These are phyloP conservation scores for Phyllopteryx taeniolatus DNA, from an alignment of 2,113 vertebrate genomes.

Conservation along the genomic window DNA sequence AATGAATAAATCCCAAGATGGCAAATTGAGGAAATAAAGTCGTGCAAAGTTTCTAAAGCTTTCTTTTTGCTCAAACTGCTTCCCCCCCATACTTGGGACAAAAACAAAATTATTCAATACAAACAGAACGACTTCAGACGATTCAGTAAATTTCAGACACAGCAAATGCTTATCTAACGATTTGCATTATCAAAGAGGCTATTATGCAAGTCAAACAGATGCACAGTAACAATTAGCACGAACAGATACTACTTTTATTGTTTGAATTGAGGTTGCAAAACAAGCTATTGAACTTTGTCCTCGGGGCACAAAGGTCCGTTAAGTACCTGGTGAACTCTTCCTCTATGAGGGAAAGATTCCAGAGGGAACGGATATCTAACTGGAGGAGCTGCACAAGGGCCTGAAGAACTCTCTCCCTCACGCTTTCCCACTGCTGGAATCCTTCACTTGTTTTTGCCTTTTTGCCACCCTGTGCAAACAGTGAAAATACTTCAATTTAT, in stretches of 20 bases:
- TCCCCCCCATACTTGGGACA: too few relatives aligned
- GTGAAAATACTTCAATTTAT: neutral
- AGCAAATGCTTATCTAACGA: too few relatives aligned
- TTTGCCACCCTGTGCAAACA: constrained; percentile 75
- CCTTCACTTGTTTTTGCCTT: constrained; percentile 74
- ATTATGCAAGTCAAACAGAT: too few relatives aligned
- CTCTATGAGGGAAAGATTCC: constrained; percentile 84
- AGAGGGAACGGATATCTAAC: constrained; percentile 84
- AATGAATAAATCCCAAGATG: neutral
- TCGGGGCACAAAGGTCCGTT: neutral
- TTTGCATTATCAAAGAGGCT: too few relatives aligned
- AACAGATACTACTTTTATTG: neutral
- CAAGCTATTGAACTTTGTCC: neutral
- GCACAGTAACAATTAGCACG: too few relatives aligned
- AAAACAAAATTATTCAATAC: too few relatives aligned
- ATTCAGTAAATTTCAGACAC: too few relatives aligned
- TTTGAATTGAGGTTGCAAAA: neutral
- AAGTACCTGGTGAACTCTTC: constrained; percentile 89
- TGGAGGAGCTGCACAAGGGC: constrained; percentile 85
- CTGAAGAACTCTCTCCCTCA: constrained; percentile 78
- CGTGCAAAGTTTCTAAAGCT: too few relatives aligned
- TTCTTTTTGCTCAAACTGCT: too few relatives aligned
- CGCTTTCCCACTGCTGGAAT: constrained; percentile 83
- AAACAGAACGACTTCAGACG: too few relatives aligned
- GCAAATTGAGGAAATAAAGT: neutral